Percentiles rank a stretch among this genome's conserved stretches.
These are phyloP conservation scores for Gymnosoma rotundatum DNA, from an alignment of 2,888 invertebrate species.

Conservation along the genomic window DNA sequence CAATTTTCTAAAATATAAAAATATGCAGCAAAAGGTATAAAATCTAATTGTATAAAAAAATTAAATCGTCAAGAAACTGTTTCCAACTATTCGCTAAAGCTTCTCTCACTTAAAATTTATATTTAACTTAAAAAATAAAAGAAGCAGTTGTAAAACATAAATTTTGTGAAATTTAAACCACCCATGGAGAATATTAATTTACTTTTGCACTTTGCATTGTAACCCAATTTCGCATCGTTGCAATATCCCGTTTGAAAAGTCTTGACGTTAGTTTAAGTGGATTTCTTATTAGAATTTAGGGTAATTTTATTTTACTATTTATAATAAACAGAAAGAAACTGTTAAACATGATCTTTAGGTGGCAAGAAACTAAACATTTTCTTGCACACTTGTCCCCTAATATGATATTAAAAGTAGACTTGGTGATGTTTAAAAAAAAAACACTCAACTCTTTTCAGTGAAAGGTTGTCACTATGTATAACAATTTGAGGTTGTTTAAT, in stretches of 20 bases:
- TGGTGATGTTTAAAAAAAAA: too few species aligned
- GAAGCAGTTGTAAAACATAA: background rate
- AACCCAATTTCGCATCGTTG: background rate
- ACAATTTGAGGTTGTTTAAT: too few species aligned
- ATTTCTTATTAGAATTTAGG: background rate
- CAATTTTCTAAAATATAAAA: too few species aligned
- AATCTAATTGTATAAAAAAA: too few species aligned
- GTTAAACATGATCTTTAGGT: background rate
- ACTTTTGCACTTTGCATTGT: background rate
- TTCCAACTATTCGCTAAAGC: too few species aligned
- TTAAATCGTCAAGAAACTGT: too few species aligned
- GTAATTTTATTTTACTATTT: background rate
- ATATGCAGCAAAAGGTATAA: too few species aligned
- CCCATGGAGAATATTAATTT: background rate
- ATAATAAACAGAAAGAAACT: background rate
- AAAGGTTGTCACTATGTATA: too few species aligned
- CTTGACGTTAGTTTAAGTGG: background rate
- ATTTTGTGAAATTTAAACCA: background rate
- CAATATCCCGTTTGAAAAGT: background rate
- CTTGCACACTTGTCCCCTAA: too few species aligned
- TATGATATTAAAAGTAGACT: too few species aligned
- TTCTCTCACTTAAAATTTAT: background rate
- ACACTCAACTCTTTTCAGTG: too few species aligned
- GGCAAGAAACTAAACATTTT: too few species aligned
- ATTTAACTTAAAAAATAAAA: background rate